These are phyloP conservation scores for Trinorchestia longiramus DNA, from an alignment of 1,140 invertebrate species.

Conservation along the genomic window DNA sequence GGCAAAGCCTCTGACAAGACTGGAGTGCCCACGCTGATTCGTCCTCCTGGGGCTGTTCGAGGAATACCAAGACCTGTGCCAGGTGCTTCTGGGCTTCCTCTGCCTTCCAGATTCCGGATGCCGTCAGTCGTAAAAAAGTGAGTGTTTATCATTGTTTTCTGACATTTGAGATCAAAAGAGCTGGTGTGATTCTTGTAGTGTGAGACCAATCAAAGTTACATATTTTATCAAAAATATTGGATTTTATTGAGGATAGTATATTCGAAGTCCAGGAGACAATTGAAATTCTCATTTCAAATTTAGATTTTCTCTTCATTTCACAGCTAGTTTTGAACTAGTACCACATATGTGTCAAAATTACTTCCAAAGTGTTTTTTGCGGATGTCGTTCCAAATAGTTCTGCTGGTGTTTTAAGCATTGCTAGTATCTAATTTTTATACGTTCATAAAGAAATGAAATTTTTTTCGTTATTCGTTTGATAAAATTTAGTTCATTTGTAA, in stretches of 20 bases:
- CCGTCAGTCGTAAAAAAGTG: slow-evolving; percentile 12
- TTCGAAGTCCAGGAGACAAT: neutral
- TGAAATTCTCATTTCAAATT: neutral
- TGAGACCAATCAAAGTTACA: neutral
- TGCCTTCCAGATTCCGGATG: neutral
- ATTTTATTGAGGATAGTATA: neutral
- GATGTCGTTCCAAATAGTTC: neutral
- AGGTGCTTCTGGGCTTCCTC: neutral
- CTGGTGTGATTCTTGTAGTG: neutral
- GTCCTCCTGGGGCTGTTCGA: neutral
- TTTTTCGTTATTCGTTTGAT: neutral
- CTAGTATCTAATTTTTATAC: neutral
- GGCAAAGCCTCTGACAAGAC: neutral
- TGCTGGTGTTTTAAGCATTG: neutral
- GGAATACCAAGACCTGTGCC: neutral
- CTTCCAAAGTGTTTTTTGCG: neutral
- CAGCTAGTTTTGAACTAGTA: neutral
- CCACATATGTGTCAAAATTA: neutral
- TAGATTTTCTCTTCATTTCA: neutral
- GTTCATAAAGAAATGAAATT: neutral
- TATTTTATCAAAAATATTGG: neutral
- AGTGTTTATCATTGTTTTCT: neutral
- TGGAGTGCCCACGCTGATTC: neutral
- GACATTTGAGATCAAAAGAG: neutral
- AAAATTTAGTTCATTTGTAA: neutral